A percentile compares a stretch with the other conserved stretches of the same genome.
Conservation (phyloP, 2,888 invertebrate species). For the Cyaniris semiargus region DNA sequence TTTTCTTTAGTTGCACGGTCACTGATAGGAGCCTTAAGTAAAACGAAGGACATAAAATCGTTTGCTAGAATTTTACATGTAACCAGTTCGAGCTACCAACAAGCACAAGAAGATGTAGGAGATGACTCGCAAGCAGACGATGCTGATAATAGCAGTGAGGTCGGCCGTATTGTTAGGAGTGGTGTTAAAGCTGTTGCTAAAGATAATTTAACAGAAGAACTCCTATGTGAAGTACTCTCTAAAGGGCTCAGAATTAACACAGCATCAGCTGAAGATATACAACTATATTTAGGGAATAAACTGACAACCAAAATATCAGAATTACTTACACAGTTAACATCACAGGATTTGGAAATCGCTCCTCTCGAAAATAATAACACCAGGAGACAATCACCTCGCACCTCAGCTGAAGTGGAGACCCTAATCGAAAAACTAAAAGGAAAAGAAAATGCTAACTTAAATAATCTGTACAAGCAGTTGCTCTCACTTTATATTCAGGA, state of each 20-base stretch:
- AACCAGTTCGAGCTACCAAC: slow-evolving; percentile 51
- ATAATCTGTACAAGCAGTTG: slow-evolving; percentile 82
- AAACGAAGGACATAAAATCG: slow-evolving; percentile 82
- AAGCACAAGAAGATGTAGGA: slow-evolving; percentile 47
- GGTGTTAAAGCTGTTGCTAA: slow-evolving; percentile 68
- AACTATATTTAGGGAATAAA: slow-evolving; percentile 83
- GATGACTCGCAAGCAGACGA: slow-evolving; percentile 55
- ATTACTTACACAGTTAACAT: slow-evolving; percentile 82
- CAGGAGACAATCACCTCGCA: slow-evolving; percentile 47
- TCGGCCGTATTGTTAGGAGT: slow-evolving; percentile 80
- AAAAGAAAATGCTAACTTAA: slow-evolving; percentile 78
- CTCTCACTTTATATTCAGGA: slow-evolving; percentile 82
- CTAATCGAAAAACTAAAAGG: slow-evolving; percentile 76
- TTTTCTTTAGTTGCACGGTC: slow-evolving; percentile 77
- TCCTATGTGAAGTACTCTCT: slow-evolving; percentile 79
- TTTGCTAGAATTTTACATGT: slow-evolving; percentile 82
- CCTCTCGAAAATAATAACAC: slow-evolving; percentile 53
- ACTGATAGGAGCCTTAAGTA: slow-evolving; percentile 79
- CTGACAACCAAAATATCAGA: slow-evolving; percentile 84
- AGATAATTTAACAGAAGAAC: slow-evolving; percentile 69
- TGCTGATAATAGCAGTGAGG: slow-evolving; percentile 50
- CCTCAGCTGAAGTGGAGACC: slow-evolving; percentile 77
- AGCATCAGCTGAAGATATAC: slow-evolving; percentile 81
- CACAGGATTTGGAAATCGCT: slow-evolving; percentile 79
- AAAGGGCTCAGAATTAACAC: slow-evolving; percentile 85